Conservation (phyloP, 2,888 invertebrate genomes). For the Psylliodes chrysocephalus region DNA sequence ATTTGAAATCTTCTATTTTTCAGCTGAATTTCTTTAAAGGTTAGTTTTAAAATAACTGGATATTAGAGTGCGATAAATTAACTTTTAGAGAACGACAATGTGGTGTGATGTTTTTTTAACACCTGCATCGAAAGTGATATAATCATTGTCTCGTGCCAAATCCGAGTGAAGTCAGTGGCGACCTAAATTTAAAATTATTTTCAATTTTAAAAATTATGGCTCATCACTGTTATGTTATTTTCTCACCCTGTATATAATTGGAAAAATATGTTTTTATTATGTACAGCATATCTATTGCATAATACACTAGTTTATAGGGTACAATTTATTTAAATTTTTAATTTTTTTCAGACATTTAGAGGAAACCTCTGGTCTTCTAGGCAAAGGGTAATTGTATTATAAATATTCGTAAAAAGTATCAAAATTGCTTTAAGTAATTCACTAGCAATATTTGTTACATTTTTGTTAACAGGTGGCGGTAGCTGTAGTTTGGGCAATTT, state of each 20-base stretch:
- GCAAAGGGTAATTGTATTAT: constrained; percentile 33
- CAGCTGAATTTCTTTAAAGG: no score
- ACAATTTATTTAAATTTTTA: constrained; percentile 2
- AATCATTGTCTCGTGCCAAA: no score
- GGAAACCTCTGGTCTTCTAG: constrained; percentile 41
- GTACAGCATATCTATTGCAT: background rate
- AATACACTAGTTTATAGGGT: background rate
- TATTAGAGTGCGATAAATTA: no score
- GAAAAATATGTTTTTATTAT: background rate
- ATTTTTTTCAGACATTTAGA: constrained; percentile 45
- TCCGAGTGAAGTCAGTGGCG: no score
- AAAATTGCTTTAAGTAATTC: background rate
- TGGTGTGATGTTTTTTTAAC: no score
- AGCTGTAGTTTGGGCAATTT: background rate
- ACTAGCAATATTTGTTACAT: background rate
- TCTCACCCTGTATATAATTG: background rate
- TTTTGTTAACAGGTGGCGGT: constrained; percentile 5
- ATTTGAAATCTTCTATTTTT: no score
- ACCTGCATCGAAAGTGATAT: no score
- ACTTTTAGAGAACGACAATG: no score
- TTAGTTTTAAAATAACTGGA: no score
- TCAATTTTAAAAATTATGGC: background rate
- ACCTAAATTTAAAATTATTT: no score
- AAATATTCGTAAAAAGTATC: background rate
- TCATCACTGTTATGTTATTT: background rate